A percentile compares a stretch with the other conserved stretches of the same genome.
Conservation (phyloP, 2,888 invertebrate species). For the Ctenicera cuprea region DNA sequence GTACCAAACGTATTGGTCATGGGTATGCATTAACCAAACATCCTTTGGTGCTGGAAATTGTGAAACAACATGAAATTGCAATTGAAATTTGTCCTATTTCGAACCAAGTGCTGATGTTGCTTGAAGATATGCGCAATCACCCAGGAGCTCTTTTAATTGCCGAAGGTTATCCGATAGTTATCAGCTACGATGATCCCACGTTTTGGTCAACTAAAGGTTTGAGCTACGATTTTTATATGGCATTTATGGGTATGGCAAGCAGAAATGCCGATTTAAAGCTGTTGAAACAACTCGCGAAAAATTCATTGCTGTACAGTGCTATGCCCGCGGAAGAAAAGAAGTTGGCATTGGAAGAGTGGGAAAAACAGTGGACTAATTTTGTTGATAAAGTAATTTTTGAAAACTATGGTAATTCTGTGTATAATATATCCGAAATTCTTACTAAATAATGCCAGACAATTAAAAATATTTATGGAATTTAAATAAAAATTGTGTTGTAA, state of each 20-base stretch:
- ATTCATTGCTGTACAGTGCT: slow-evolving; percentile 83
- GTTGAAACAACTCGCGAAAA: slow-evolving; percentile 83
- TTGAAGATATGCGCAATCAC: slow-evolving; percentile 85
- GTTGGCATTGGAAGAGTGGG: slow-evolving; percentile 74
- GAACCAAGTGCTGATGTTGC: slow-evolving; percentile 82
- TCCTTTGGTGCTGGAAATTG: slow-evolving; percentile 77
- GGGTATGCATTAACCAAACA: slow-evolving; percentile 85
- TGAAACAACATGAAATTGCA: slow-evolving; percentile 78
- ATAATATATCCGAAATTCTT: too few species aligned
- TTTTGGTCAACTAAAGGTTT: slow-evolving; percentile 83
- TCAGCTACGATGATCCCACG: slow-evolving; percentile 86
- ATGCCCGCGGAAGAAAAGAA: slow-evolving; percentile 73
- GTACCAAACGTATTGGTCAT: slow-evolving; percentile 85
- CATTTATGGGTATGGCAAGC: slow-evolving; percentile 85
- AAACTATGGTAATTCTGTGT: too few species aligned
- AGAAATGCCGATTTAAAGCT: slow-evolving; percentile 80
- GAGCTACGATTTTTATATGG: slow-evolving; percentile 86
- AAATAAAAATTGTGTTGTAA: too few species aligned
- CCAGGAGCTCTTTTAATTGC: slow-evolving; percentile 80
- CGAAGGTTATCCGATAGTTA: slow-evolving; percentile 81
- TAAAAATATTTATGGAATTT: too few species aligned
- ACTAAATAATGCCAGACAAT: background rate
- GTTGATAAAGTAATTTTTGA: slow-evolving; percentile 2
- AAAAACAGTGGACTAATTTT: slow-evolving; percentile 74
- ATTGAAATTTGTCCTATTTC: slow-evolving; percentile 87